These are phyloP conservation scores for Endotricha flammealis DNA, from an alignment of 2,888 invertebrate species.

Conservation along the genomic window DNA sequence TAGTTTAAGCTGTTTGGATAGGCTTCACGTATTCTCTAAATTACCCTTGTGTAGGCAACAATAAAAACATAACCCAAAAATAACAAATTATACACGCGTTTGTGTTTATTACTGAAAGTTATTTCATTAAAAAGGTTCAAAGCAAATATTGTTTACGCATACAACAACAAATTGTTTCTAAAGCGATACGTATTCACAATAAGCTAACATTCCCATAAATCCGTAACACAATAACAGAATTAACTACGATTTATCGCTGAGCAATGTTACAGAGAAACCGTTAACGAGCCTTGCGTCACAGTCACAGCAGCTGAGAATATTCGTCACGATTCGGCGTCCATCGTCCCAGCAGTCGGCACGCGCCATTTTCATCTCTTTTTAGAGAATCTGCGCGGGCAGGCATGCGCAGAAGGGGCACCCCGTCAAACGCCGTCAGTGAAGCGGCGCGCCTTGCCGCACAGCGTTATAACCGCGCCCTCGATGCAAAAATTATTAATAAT, in stretches of 20 bases:
- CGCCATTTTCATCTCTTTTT: constrained; percentile 47
- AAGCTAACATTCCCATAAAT: constrained; percentile 48
- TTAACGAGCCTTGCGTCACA: constrained; percentile 56
- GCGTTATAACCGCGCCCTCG: constrained; percentile 48
- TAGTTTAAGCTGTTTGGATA: too few relatives aligned
- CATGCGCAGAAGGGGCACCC: constrained; percentile 57
- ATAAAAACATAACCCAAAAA: background rate
- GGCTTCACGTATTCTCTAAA: too few relatives aligned
- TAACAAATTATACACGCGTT: constrained; percentile 1
- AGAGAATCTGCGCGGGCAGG: constrained; percentile 58
- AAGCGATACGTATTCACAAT: constrained; percentile 36
- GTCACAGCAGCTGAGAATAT: constrained; percentile 43
- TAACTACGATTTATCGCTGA: constrained; percentile 64
- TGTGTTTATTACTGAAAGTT: constrained; percentile 4
- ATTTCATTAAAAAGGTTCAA: constrained; percentile 6
- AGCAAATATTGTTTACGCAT: constrained; percentile 3
- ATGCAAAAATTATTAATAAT: constrained; percentile 27
- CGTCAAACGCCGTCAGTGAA: constrained; percentile 57
- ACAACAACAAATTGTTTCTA: constrained; percentile 15
- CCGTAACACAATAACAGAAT: constrained; percentile 62
- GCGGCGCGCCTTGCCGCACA: constrained; percentile 56
- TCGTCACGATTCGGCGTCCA: constrained; percentile 35
- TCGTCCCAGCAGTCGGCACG: constrained; percentile 40
- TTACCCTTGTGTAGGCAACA: background rate
- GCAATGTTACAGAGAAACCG: constrained; percentile 49